Evolutionary conservation across 2,797 vertebrate species (phyloP).

Genomic region (Myiotriccus ornatus): DNA sequence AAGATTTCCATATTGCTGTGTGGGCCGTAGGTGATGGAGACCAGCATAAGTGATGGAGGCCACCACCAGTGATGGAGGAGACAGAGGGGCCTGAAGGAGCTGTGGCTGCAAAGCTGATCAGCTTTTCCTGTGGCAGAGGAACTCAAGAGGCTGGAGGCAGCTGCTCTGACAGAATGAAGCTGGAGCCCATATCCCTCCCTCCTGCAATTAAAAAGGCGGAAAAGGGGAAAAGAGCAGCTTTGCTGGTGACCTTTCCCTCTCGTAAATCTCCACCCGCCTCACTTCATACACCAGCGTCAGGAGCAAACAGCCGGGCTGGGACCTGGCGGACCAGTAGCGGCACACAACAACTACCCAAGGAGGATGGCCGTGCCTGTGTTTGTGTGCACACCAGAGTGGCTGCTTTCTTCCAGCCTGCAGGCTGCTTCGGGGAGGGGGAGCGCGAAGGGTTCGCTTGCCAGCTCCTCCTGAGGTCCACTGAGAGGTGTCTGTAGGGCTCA

Average conservation of each 20-base stretch:
- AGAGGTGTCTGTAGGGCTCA: conserved; percentile 78
- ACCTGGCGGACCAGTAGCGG: neutral
- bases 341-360: conserved; percentile 35
- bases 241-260: conserved; percentile 29
- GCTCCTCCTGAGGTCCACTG: conserved; percentile 77
- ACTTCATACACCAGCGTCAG: conserved; percentile 7
- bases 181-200: neutral
- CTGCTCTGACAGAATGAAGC: neutral
- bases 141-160: conserved; percentile 2
- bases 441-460: conserved; percentile 70
- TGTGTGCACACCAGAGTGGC: conserved; percentile 16
- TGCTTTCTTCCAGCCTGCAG: conserved; percentile 74
- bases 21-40: neutral
- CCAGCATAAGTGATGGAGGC: neutral
- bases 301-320: conserved; percentile 57
- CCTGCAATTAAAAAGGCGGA: conserved; percentile 26
- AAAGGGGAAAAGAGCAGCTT: conserved; percentile 43
- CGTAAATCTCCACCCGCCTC: conserved; percentile 5
- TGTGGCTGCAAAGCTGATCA: neutral
- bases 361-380: neutral
- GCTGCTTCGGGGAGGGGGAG: conserved; percentile 66
- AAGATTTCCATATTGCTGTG: neutral
- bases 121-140: neutral
- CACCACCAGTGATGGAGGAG: neutral
- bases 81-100: neutral